Percentiles rank a stretch among this genome's conserved stretches.
Conservation (phyloP, 2,888 invertebrate species). For the Drosophila borealis region DNA sequence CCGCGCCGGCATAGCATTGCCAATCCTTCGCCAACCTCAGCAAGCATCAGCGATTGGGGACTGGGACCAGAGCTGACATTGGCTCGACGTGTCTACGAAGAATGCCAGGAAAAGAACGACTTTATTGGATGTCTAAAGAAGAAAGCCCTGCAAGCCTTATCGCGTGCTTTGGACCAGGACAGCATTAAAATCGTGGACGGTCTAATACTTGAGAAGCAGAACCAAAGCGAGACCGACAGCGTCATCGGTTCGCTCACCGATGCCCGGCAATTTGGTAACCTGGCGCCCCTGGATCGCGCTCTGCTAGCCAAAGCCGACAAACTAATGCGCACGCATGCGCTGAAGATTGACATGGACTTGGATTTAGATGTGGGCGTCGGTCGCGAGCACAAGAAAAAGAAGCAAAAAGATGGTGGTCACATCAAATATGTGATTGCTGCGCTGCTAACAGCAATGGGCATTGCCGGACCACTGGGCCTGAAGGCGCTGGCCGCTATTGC, state of each 20-base stretch:
- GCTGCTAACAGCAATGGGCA: conserved; percentile 88
- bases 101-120: conserved; percentile 87
- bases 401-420: conserved; percentile 82
- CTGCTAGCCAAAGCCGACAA: conserved; percentile 86
- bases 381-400: conserved; percentile 84
- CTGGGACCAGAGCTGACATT: conserved; percentile 87
- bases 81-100: conserved; percentile 88
- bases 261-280: conserved; percentile 87
- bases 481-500: conserved; percentile 90
- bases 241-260: conserved; percentile 85
- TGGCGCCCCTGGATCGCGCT: conserved; percentile 86
- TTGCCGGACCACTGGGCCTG: conserved; percentile 89
- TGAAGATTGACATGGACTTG: conserved; percentile 87
- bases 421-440: conserved; percentile 87
- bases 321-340: conserved; percentile 88
- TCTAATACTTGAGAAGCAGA: conserved; percentile 87
- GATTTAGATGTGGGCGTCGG: conserved; percentile 57
- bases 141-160: conserved; percentile 87
- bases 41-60: conserved; percentile 37
- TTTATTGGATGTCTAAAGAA: conserved; percentile 88
- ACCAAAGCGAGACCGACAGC: conserved; percentile 85
- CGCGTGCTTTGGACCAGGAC: conserved; percentile 88
- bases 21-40: conserved; percentile 1
- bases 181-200: conserved; percentile 88
- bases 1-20: conserved; percentile 58